Evolutionary conservation across 2,113 vertebrate species (phyloP), one percentile per base, ranked within the genome.

Genomic region (Bolborhynchus lineola): DNA sequence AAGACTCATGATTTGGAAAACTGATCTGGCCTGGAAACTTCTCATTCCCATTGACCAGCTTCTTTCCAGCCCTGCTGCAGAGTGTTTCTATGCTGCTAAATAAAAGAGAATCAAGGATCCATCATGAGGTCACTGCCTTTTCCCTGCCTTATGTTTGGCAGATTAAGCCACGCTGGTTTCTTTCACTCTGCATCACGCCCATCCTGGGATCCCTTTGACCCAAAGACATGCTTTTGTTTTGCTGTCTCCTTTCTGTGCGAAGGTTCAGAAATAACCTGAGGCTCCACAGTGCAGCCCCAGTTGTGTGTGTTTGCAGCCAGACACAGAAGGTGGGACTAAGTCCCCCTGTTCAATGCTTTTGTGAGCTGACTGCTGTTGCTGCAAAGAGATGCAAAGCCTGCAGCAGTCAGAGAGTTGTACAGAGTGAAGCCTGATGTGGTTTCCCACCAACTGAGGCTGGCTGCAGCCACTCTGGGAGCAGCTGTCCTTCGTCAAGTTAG

Each of bases 231-330:
- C 33, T 46, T 47, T 59, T 50, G 42, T 19, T 74, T 86, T 44
- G 10, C 60, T 52, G 16, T 55, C 28, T 83, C 13, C 11, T 72
- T 72, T 72, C 2, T 1, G 23, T 50, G 41, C 49, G 29, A 55
- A 78, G 49, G 23, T 11, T 55, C 44, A 74, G 49, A 50, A 92
- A 21, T 6, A 42, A 33, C 0, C 0, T 4, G 37, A 53, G 33
- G 28, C 16, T 13, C 23, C 4, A 1, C 16, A 26, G 33, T 11
- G 46, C 78, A 75, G 37, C 33, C 41, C 41, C 16, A 39, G 24
- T 2, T 0, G 0, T 31, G 25, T 50, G 11, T 35, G 41, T 87
- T 85, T 50, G 17, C 6, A 46, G 57, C 35, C 0, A 0, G 16
- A 33, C 31, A 14, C 3, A 0, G 1, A 60, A 83, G 35, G 7